Conservation (phyloP, 2,888 invertebrate species). For the Microctonus brassicae region DNA sequence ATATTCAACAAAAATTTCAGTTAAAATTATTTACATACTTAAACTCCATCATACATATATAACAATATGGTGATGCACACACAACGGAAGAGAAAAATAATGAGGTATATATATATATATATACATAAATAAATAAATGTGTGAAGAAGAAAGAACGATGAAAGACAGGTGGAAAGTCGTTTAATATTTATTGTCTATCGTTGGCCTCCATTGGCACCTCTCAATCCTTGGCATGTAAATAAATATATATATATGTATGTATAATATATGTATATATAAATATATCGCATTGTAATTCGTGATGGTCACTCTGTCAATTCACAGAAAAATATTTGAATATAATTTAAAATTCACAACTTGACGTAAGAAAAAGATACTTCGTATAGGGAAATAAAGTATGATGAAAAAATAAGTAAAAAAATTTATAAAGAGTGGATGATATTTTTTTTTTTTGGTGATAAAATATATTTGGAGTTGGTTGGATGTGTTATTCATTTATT, state of each 20-base stretch:
- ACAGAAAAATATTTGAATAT: constrained; percentile 66
- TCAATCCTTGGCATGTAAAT: constrained; percentile 29
- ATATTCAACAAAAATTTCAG: not conserved
- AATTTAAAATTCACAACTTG: constrained; percentile 35
- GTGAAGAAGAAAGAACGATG: constrained; percentile 7
- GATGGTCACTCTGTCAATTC: constrained; percentile 54
- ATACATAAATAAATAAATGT: not conserved
- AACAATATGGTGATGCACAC: not conserved
- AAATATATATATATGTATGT: not conserved
- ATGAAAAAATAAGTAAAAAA: constrained; percentile 4
- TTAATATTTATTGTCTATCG: constrained; percentile 67
- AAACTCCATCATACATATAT: too few relatives aligned
- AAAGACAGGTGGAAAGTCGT: constrained; percentile 59
- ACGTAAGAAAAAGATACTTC: not conserved
- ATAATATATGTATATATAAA: constrained; percentile 12
- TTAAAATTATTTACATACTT: not conserved
- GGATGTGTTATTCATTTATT: too few relatives aligned
- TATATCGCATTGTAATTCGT: constrained; percentile 55
- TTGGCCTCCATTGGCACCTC: constrained; percentile 50
- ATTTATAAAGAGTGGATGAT: not conserved
- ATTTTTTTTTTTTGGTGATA: not conserved
- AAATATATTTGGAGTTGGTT: not conserved
- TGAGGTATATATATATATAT: not conserved
- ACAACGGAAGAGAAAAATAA: constrained; percentile 13
- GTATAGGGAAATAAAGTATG: not conserved